phyloP scores from a whole-genome alignment of 2,113 vertebrate genomes.

The Sarotherodon lohbergeri region DNA sequence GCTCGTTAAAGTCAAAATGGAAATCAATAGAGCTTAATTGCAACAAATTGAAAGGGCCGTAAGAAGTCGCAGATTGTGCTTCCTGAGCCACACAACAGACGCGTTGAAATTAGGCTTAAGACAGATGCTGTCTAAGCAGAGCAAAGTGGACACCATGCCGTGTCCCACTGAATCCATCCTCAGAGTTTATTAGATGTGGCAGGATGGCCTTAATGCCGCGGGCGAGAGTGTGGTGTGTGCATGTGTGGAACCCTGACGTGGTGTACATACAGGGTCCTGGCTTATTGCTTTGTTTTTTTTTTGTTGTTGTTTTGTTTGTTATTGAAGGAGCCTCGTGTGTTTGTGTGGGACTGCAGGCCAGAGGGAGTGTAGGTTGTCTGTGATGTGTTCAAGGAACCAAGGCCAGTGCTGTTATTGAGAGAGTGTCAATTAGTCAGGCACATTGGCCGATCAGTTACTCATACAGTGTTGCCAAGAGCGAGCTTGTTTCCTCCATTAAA shows the following conservation, averaged over 20 bases:
- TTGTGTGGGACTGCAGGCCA: constrained; percentile 1
- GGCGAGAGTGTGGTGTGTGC: constrained; percentile 7
- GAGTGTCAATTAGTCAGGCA: constrained; percentile 41
- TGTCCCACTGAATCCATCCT: constrained; percentile 56
- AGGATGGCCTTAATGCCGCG: constrained; percentile 62
- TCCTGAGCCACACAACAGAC: constrained; percentile 28
- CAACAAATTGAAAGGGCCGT: constrained; percentile 24
- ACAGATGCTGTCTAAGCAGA: constrained; percentile 50
- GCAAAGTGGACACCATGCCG: constrained; percentile 54
- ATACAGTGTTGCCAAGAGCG: neutral
- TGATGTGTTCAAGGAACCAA: constrained; percentile 30
- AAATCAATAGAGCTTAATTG: constrained; percentile 18
- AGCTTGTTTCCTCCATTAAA: constrained; percentile 21
- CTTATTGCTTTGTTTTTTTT: neutral
- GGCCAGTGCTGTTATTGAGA: constrained; percentile 31
- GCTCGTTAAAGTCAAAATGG: neutral
- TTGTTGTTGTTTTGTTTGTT: neutral
- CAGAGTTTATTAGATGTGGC: constrained; percentile 68
- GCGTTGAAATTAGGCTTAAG: constrained; percentile 49
- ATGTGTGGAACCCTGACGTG: neutral
- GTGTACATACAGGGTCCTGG: neutral
- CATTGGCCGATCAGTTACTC: constrained; percentile 21
- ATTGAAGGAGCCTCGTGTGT: neutral
- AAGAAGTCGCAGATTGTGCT: constrained; percentile 41
- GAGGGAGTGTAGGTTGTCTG: constrained; percentile 45